Conservation (phyloP, 2,797 vertebrate genomes). For the Artibeus jamaicensis region DNA sequence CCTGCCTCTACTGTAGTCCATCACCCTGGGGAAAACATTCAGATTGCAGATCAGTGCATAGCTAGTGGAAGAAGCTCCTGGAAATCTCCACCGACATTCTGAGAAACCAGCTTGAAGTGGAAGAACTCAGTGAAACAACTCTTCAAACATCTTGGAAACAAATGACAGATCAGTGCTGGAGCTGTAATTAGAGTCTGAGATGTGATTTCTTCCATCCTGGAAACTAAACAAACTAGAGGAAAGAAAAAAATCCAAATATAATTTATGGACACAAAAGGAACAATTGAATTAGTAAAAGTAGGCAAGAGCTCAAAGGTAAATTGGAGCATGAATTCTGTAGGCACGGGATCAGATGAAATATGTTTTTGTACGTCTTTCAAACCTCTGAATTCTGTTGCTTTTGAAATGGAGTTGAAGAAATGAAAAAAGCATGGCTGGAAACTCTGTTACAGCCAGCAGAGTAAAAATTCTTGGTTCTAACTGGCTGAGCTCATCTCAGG, state of each 20-base stretch:
- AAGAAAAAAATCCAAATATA: conserved; percentile 21
- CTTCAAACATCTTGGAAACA: conserved; percentile 6
- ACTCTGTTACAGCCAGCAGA: not conserved
- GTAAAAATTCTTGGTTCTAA: not conserved
- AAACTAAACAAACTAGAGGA: conserved; percentile 56
- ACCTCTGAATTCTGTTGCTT: conserved; percentile 61
- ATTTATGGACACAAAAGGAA: conserved; percentile 67
- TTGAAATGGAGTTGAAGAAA: conserved; percentile 68
- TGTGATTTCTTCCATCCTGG: conserved; percentile 51
- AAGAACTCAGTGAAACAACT: not conserved
- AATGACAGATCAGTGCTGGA: not conserved
- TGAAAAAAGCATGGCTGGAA: conserved; percentile 61
- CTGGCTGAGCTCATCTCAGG: conserved; percentile 36
- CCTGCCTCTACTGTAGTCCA: not conserved
- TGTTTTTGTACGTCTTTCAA: conserved; percentile 54
- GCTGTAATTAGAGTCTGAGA: conserved; percentile 44
- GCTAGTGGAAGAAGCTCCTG: not conserved
- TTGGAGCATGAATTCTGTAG: conserved; percentile 53
- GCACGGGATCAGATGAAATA: conserved; percentile 71
- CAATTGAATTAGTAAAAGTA: conserved; percentile 64
- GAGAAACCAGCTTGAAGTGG: not conserved
- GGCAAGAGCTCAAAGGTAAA: conserved; percentile 69
- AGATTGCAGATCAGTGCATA: not conserved
- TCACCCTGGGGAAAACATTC: not conserved
- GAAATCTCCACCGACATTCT: conserved; percentile 27